Conservation (phyloP, 2,888 invertebrate species). For the Eristalis arbustorum region DNA sequence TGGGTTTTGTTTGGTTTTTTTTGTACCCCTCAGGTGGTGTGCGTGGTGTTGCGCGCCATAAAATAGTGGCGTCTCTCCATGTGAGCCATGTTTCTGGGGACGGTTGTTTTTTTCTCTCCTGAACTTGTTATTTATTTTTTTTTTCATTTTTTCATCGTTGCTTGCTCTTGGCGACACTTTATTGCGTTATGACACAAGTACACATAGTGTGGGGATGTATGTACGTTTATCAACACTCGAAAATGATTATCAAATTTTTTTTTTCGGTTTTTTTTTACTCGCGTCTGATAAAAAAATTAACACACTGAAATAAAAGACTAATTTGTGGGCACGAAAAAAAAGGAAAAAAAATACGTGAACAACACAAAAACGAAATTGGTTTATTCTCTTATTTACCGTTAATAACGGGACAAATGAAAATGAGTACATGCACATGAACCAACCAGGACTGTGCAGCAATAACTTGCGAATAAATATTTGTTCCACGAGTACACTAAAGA, state of each 20-base stretch:
- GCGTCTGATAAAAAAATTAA: background rate
- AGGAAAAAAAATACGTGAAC: background rate
- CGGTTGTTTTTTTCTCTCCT: slow-evolving; percentile 3
- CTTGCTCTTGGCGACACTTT: slow-evolving; percentile 19
- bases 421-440: background rate
- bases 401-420: background rate
- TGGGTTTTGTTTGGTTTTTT: background rate
- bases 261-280: background rate
- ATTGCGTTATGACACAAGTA: slow-evolving; percentile 42
- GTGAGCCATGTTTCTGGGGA: slow-evolving; percentile 18
- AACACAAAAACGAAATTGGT: background rate
- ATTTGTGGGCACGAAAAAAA: background rate
- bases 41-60: slow-evolving; percentile 37
- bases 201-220: background rate
- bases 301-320: slow-evolving; percentile 33
- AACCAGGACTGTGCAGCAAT: background rate
- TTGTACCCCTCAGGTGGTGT: slow-evolving; percentile 47
- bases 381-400: background rate
- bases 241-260: slow-evolving; percentile 36
- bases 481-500: slow-evolving; percentile 1
- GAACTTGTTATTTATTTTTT: slow-evolving; percentile 6
- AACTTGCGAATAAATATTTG: slow-evolving; percentile 7
- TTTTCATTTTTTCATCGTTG: background rate
- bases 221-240: slow-evolving; percentile 52
- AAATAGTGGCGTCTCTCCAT: slow-evolving; percentile 35